Percentiles rank a stretch among this genome's conserved stretches.
phyloP scores from a whole-genome alignment of 2,113 vertebrate genomes.

The Callopanchax toddi region DNA sequence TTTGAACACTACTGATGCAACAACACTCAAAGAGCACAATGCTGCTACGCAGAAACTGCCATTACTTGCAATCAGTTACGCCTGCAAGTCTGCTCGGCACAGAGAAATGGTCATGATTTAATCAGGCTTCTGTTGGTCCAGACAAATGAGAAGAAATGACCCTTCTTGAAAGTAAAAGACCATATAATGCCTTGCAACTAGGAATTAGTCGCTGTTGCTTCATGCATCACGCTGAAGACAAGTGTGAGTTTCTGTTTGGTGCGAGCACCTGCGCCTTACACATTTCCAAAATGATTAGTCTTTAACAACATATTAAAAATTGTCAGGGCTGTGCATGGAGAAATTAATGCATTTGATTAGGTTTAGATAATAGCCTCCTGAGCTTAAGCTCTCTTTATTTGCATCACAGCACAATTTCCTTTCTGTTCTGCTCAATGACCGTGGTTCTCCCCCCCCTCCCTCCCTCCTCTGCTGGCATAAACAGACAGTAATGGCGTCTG shows the following conservation, averaged over 20 bases:
- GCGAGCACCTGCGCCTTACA: background rate
- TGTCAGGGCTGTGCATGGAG: conserved; percentile 1
- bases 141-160: conserved; percentile 41
- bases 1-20: conserved; percentile 16
- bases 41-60: conserved; percentile 6
- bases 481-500: conserved; percentile 72
- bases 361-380: conserved; percentile 32
- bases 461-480: conserved; percentile 62
- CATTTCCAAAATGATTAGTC: conserved; percentile 2
- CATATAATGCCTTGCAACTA: conserved; percentile 4
- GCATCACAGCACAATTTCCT: conserved; percentile 59
- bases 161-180: conserved; percentile 27
- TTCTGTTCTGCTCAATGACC: conserved; percentile 55
- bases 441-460: conserved; percentile 16
- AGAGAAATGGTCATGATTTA: conserved; percentile 35
- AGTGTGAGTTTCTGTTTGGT: background rate
- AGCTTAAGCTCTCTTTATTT: conserved; percentile 41
- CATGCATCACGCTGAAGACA: background rate
- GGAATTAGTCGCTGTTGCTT: conserved; percentile 7
- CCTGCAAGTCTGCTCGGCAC: conserved; percentile 19
- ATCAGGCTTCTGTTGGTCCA: conserved; percentile 27
- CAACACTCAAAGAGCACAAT: conserved; percentile 22
- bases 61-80: conserved; percentile 54
- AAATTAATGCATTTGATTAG: conserved; percentile 44
- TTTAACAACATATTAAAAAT: conserved; percentile 18